phyloP scores from a whole-genome alignment of 2,888 invertebrate genomes.

The Furcula furcula region DNA sequence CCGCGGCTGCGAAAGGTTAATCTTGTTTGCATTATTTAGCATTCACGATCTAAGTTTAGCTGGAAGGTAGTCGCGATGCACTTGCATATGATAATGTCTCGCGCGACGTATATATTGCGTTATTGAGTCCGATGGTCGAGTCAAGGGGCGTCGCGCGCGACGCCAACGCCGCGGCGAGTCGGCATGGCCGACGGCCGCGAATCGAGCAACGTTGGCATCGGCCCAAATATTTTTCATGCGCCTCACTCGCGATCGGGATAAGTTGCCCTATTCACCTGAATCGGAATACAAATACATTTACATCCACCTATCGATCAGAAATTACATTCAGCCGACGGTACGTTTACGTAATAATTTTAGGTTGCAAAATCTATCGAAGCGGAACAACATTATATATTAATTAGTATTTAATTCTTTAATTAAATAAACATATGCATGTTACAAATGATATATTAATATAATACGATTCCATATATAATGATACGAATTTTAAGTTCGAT shows the following conservation, averaged over 20 bases:
- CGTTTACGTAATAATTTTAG: no score
- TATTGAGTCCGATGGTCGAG: conserved; percentile 52
- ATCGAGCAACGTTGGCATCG: conserved; percentile 61
- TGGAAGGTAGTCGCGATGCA: conserved; percentile 35
- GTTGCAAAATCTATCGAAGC: no score
- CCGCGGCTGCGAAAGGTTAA: no score
- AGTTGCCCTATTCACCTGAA: conserved; percentile 75
- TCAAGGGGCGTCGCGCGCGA: conserved; percentile 37
- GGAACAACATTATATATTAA: no score
- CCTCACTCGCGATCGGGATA: conserved; percentile 63
- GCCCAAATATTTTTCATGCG: conserved; percentile 74
- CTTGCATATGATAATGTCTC: conserved; percentile 42
- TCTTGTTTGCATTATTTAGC: neutral
- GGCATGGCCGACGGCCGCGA: conserved; percentile 37
- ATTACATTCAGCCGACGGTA: no score
- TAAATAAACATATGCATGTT: no score
- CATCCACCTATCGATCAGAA: conserved; percentile 27
- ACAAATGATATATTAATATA: no score
- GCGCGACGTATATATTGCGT: conserved; percentile 49
- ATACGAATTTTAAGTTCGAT: no score
- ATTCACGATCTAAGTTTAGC: neutral
- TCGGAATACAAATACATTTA: conserved; percentile 56
- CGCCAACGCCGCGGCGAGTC: conserved; percentile 27
- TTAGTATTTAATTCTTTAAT: no score
- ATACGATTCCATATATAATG: no score